Evolutionary conservation across 2,888 invertebrate species (phyloP), one percentile per base, ranked within the genome.

Genomic region (Linnaemya tessellans): DNA sequence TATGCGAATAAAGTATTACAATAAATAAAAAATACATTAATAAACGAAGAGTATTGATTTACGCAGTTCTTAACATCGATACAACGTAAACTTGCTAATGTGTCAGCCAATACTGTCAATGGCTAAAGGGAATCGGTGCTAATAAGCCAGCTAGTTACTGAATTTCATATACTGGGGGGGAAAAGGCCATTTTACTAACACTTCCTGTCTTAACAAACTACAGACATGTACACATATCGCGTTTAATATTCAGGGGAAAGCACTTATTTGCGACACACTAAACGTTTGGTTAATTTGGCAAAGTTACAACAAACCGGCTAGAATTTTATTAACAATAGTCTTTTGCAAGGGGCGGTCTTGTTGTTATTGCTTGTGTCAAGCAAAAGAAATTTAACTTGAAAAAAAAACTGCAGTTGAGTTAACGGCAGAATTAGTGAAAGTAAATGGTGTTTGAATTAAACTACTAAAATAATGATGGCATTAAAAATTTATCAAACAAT

Each of bases 41-140:
- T 79, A 70, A 64, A 54, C 62, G 54, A 64, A 79, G 20, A 46
- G 41, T 79, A 71, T 79, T 62, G 79, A 79, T 79, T 70, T 70
- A 70, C 78, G 68, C 77, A 67, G 77, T 67, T 43, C 49, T 35
- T 35, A 67, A 46, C 56, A 20, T 20, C 38, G 58, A 30, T 38
- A 62, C 70, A 79, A 54, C 38, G 51, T 15, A 70, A 79, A 70
- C 62, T 70, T 60, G 70, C 70, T 64, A 71, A 71, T 70, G 54
- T 70, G 25, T 2, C 41, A 18, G 18, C 25, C 62, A 41, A 64
- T 43, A 15, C 30, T 22, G 43, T 22, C 9, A 10, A 8, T 30
- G 65, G 22, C 18, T 65, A 46, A 49, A 65, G 46, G 65, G 15
- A n/a, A 65, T 49, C 13, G 13, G 8, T 62, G 64, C 62, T 79